Conservation (phyloP, 2,113 vertebrate genomes). For the Dromiciops gliroides region DNA sequence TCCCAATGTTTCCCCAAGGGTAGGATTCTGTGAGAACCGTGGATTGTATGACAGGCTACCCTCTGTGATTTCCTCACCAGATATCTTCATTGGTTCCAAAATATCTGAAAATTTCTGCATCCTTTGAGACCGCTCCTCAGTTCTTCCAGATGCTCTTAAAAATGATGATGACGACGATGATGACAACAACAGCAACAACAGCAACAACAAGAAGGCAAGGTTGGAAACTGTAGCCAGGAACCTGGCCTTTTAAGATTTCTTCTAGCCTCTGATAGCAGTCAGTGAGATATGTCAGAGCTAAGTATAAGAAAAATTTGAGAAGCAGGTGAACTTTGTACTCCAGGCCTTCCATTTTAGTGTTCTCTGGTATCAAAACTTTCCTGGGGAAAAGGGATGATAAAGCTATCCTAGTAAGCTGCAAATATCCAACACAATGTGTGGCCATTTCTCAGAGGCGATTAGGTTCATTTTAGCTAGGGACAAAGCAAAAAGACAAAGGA, state of each 20-base stretch:
- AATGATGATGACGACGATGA: too few species aligned
- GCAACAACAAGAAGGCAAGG: background rate
- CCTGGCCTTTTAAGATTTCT: background rate
- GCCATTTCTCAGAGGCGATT: background rate
- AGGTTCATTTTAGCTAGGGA: background rate
- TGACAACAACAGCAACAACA: too few species aligned
- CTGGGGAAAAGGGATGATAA: background rate
- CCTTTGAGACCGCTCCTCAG: background rate
- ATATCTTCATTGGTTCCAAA: background rate
- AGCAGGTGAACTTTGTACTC: background rate
- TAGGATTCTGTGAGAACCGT: constrained; percentile 21
- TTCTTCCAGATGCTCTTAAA: background rate
- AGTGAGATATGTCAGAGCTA: background rate
- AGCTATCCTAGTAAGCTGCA: background rate
- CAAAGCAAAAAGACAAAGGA: constrained; percentile 34
- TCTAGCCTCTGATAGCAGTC: background rate
- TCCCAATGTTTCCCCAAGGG: background rate
- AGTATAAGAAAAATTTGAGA: background rate
- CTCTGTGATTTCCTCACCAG: background rate
- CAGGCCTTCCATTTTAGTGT: background rate
- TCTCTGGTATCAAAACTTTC: background rate
- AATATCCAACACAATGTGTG: background rate
- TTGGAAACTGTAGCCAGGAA: background rate
- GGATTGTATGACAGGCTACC: background rate
- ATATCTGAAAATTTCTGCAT: background rate